Percentiles rank a stretch among this genome's conserved stretches.
These are phyloP conservation scores for Pseudolaguvia tuberculata DNA, from an alignment of 2,113 vertebrate genomes.

Conservation along the genomic window DNA sequence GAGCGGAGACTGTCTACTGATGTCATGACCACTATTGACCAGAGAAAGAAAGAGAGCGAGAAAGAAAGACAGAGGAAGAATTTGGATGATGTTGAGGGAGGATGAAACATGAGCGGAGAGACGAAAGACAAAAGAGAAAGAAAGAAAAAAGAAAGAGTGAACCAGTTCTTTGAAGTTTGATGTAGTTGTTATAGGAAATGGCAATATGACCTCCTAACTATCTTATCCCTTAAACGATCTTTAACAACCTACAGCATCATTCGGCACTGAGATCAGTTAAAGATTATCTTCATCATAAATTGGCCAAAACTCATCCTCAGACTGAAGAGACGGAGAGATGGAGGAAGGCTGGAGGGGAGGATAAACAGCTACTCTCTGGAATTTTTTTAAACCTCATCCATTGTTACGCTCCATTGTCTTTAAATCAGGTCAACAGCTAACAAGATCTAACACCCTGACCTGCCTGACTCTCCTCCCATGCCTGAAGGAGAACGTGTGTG, in stretches of 20 bases:
- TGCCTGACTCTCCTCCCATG: slow-evolving; percentile 29
- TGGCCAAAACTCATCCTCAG: neutral
- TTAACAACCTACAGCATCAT: neutral
- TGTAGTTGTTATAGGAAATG: neutral
- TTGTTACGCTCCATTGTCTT: slow-evolving; percentile 52
- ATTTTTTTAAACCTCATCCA: slow-evolving; percentile 45
- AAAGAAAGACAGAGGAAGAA: slow-evolving; percentile 13
- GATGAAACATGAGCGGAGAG: neutral
- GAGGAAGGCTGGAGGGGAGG: slow-evolving; percentile 4
- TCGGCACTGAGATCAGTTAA: neutral
- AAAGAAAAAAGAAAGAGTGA: neutral
- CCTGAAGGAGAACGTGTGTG: slow-evolving; percentile 14
- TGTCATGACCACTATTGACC: slow-evolving; percentile 69
- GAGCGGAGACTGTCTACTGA: slow-evolving; percentile 66
- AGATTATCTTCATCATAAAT: slow-evolving; percentile 1
- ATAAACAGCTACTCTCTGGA: slow-evolving; percentile 9
- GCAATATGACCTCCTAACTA: neutral
- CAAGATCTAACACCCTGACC: slow-evolving; percentile 47
- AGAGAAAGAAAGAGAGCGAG: slow-evolving; percentile 36
- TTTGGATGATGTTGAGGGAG: neutral
- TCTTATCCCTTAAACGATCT: neutral
- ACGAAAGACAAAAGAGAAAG: neutral
- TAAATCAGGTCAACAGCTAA: slow-evolving; percentile 52
- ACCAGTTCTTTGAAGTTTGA: neutral
- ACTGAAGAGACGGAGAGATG: neutral